Evolutionary conservation across 64 coral and sea anemone species (phyloP), one percentile per base, ranked within the genome.

Genomic region (Dendronephthya gigantea): DNA sequence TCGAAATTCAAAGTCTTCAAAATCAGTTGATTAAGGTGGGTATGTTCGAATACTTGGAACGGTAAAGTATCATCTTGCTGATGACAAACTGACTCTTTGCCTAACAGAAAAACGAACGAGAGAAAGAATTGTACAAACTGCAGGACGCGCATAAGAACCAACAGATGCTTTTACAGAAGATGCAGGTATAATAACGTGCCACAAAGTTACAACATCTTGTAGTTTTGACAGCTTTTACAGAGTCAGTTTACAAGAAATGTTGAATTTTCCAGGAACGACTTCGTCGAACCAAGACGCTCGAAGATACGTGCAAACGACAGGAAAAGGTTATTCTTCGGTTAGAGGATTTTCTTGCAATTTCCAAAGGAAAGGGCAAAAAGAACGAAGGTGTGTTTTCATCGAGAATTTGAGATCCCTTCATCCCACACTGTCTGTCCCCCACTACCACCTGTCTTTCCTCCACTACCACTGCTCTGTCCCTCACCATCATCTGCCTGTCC

Each of bases 121-220:
- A 79, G 36, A 79, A 79, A 79, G 72, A 79, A 17, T 79, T 36
- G 30, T 79, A 79, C 72, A 79, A 79, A 39, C 72, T 79, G 7
- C 72, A 79, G 29, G 72, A 79, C 29, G 72, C 72, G 2, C 72
- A 79, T 9, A 36, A 35, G 72, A 79, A 79, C 28, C 72, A 79
- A 79, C 72, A 79, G 36, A 79, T 79, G 9, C 36, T 79, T 4
- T 39, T 79, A 35, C 72, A 79, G 36, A 79, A 79, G 22, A 79
- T 79, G 72, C 72, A 79, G 72, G 72, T 79, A 19, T 36, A 15
- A 35, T n/a, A n/a, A n/a, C n/a, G n/a, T n/a, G n/a, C n/a, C n/a
- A n/a, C n/a, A n/a, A 36, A 36, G 22, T 12, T 36, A 17, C 72
- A 33, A 79, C 8, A 7, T 14, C 13, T 16, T 75, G 29, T 9